Percentiles rank a stretch among this genome's conserved stretches.
phyloP scores from a whole-genome alignment of 2,888 invertebrate species.

The Pterostichus niger region DNA sequence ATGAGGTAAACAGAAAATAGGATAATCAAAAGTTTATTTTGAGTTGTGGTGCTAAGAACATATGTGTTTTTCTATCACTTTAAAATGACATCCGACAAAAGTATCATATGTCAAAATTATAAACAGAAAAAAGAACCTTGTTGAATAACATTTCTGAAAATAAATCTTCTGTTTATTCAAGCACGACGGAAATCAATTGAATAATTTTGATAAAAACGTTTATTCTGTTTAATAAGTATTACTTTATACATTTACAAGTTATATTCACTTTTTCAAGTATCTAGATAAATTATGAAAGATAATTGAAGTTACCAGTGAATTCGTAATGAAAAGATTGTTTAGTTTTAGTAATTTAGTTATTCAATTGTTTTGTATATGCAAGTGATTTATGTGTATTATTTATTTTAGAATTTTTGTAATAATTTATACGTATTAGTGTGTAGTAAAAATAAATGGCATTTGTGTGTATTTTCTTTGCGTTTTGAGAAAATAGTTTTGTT shows the following conservation, averaged over 20 bases:
- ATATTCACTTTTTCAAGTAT: too few relatives aligned
- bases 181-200: background rate
- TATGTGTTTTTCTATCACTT: slow-evolving; percentile 58
- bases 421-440: slow-evolving; percentile 57
- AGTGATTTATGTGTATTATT: slow-evolving; percentile 48
- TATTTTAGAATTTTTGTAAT: slow-evolving; percentile 58
- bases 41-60: slow-evolving; percentile 49
- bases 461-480: slow-evolving; percentile 65
- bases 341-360: too few relatives aligned
- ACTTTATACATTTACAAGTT: background rate
- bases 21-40: slow-evolving; percentile 49
- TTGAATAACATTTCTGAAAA: slow-evolving; percentile 24
- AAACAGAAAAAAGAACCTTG: slow-evolving; percentile 46
- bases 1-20: background rate
- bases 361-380: slow-evolving; percentile 13
- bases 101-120: slow-evolving; percentile 62
- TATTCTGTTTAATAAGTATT: background rate
- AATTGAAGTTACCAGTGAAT: background rate
- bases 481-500: slow-evolving; percentile 54
- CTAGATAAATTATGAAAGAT: too few relatives aligned
- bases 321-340: background rate
- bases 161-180: slow-evolving; percentile 15
- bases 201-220: background rate
- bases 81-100: slow-evolving; percentile 63
- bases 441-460: slow-evolving; percentile 55